A percentile compares a stretch with the other conserved stretches of the same genome.
These are phyloP conservation scores for Istiophorus platypterus DNA, from an alignment of 2,113 vertebrate species.

Conservation along the genomic window DNA sequence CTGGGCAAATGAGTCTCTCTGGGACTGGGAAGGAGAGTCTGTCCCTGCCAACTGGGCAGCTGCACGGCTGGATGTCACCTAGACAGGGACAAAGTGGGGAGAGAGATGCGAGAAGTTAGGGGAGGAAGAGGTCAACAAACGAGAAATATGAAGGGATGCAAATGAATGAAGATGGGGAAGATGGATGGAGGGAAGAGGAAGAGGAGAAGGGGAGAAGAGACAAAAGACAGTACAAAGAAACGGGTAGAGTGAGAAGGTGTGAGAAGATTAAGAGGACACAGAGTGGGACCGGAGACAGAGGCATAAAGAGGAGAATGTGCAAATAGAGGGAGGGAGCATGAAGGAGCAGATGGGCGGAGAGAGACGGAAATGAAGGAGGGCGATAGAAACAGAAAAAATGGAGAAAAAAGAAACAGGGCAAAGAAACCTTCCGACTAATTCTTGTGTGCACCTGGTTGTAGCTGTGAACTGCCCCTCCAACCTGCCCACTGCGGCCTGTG, in stretches of 20 bases:
- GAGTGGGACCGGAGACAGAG: not conserved
- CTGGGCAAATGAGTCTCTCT: slow-evolving; percentile 91
- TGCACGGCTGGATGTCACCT: slow-evolving; percentile 90
- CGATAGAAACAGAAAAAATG: not conserved
- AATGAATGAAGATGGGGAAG: not conserved
- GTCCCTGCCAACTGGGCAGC: slow-evolving; percentile 86
- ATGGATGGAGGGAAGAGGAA: not conserved
- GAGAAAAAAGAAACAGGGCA: not conserved
- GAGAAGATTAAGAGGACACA: not conserved
- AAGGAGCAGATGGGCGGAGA: not conserved
- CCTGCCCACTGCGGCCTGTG: slow-evolving; percentile 86
- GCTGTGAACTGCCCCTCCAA: slow-evolving; percentile 91
- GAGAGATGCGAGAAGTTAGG: slow-evolving; percentile 3
- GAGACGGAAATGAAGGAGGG: not conserved
- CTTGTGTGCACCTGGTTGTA: slow-evolving; percentile 91
- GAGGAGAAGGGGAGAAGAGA: not conserved
- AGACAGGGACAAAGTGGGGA: slow-evolving; percentile 4
- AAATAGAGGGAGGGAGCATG: not conserved
- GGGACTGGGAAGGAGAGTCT: slow-evolving; percentile 83
- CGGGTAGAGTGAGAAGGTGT: not conserved
- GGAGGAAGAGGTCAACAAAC: not conserved
- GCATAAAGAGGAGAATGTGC: not conserved
- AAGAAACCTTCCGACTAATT: not conserved
- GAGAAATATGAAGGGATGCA: not conserved
- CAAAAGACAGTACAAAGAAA: not conserved